A percentile compares a stretch with the other conserved stretches of the same genome.
These are phyloP conservation scores for Corvus cornix DNA, from an alignment of 2,113 vertebrate species.

Conservation along the genomic window DNA sequence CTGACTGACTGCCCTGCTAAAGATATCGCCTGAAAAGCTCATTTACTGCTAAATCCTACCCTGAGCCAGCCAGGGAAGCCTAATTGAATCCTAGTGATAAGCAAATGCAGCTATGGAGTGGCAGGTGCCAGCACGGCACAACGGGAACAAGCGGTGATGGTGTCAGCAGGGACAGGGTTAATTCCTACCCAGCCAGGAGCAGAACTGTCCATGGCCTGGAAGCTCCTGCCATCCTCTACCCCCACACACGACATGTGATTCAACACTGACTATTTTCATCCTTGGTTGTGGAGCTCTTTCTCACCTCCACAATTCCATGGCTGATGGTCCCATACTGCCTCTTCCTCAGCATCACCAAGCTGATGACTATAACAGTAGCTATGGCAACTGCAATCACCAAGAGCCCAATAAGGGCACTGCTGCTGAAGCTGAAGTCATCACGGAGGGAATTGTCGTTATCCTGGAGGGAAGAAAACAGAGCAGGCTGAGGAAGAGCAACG, in stretches of 20 bases:
- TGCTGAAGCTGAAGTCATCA: slow-evolving; percentile 91
- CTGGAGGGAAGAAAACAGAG: slow-evolving; percentile 62
- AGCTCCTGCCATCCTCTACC: neutral
- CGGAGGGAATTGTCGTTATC: slow-evolving; percentile 83
- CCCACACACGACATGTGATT: neutral
- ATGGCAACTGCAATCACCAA: slow-evolving; percentile 95
- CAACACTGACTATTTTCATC: neutral
- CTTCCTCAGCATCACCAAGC: slow-evolving; percentile 95
- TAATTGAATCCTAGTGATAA: neutral
- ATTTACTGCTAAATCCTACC: slow-evolving; percentile 12
- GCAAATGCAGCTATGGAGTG: neutral
- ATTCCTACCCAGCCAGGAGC: neutral
- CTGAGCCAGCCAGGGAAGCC: neutral
- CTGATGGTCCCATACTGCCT: slow-evolving; percentile 97
- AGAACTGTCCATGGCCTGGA: neutral
- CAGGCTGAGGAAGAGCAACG: neutral
- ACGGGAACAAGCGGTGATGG: fast-evolving
- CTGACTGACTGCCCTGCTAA: neutral
- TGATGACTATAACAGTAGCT: slow-evolving; percentile 94
- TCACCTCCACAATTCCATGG: slow-evolving; percentile 97
- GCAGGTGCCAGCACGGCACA: neutral
- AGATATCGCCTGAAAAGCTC: neutral
- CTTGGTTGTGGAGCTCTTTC: neutral
- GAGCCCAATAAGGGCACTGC: slow-evolving; percentile 91
- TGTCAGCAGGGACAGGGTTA: neutral